Conservation (phyloP, 2,113 vertebrate genomes). For the Rhinichthys klamathensis region DNA sequence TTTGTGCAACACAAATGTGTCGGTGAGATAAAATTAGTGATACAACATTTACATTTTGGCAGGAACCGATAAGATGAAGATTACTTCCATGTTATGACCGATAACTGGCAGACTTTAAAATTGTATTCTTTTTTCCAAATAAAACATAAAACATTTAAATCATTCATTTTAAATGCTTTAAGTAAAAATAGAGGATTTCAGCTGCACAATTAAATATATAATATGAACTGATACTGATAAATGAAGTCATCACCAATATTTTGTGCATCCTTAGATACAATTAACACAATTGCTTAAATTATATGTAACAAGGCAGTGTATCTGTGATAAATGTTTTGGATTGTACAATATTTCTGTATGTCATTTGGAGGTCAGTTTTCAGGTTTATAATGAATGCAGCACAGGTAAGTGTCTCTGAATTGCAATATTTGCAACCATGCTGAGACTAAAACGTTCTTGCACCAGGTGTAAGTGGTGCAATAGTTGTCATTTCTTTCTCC, state of each 20-base stretch:
- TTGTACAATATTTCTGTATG: not conserved
- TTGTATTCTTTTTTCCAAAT: not conserved
- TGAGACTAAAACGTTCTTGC: conserved; percentile 16
- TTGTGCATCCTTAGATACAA: not conserved
- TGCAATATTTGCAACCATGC: conserved; percentile 14
- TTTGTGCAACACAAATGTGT: not conserved
- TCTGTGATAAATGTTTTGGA: conserved; percentile 13
- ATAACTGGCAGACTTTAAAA: too few species aligned
- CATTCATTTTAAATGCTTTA: not conserved
- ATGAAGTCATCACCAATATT: not conserved
- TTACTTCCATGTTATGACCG: too few species aligned
- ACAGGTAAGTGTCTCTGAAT: conserved; percentile 33
- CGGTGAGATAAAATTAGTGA: not conserved
- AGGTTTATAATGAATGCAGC: not conserved
- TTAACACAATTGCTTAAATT: not conserved
- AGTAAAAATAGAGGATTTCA: not conserved
- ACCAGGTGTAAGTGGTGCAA: conserved; percentile 12
- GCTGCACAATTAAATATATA: not conserved
- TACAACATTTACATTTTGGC: not conserved
- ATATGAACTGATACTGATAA: not conserved
- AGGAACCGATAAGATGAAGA: too few species aligned
- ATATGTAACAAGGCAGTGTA: conserved; percentile 34
- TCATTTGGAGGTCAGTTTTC: not conserved
- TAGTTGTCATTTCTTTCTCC: conserved; percentile 27
- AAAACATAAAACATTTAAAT: not conserved